Conservation (phyloP, 2,113 vertebrate genomes). For the Microtus oregoni region DNA sequence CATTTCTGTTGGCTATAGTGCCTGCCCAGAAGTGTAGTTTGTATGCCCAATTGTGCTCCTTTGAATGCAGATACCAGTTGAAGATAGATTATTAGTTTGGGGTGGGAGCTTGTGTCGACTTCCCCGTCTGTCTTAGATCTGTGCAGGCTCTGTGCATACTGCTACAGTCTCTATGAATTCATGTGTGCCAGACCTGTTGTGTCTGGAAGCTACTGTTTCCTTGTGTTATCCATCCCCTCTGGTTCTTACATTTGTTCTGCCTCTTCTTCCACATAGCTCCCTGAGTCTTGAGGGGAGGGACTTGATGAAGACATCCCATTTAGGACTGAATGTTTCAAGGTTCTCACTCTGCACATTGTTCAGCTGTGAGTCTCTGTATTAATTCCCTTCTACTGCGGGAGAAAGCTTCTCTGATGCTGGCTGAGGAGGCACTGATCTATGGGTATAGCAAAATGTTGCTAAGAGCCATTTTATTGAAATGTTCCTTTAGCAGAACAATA, state of each 20-base stretch:
- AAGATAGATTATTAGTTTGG: neutral
- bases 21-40: neutral
- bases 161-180: neutral
- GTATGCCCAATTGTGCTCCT: neutral
- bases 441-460: no score
- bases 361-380: neutral
- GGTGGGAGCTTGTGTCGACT: neutral
- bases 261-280: neutral
- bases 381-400: neutral
- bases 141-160: neutral
- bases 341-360: neutral
- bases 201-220: neutral
- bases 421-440: no score
- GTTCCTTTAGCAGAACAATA: neutral
- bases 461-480: no score
- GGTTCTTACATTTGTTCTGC: neutral
- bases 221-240: neutral
- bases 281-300: neutral
- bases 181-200: neutral
- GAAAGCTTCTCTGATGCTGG: neutral
- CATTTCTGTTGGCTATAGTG: neutral
- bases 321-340: neutral
- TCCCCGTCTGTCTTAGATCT: neutral
- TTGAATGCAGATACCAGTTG: neutral
- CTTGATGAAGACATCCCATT: neutral